These are phyloP conservation scores for Caenorhabditis plicata DNA, from an alignment of 2,888 invertebrate genomes.

Conservation along the genomic window DNA sequence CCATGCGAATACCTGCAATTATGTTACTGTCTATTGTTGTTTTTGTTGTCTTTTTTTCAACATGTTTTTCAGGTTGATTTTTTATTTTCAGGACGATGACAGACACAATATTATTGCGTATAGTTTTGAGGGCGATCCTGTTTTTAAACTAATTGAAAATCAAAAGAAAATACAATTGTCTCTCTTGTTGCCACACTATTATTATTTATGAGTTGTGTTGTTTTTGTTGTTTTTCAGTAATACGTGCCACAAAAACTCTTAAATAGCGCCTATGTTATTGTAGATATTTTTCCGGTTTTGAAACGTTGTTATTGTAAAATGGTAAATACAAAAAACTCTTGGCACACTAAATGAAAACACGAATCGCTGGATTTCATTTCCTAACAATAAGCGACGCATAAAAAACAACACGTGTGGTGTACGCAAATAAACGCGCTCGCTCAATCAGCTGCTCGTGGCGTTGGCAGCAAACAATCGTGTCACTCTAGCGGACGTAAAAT, in stretches of 20 bases:
- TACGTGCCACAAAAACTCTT: not conserved
- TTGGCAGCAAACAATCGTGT: no score
- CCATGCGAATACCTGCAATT: conserved; percentile 64
- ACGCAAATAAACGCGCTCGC: no score
- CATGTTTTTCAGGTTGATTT: not conserved
- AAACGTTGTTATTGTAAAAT: conserved; percentile 31
- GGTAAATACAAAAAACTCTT: no score
- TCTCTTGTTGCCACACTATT: no score
- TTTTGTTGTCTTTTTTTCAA: not conserved
- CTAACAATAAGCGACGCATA: no score
- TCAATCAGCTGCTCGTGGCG: no score
- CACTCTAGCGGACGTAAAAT: no score
- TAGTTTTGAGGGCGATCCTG: conserved; percentile 13
- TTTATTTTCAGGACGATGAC: not conserved
- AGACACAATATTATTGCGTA: not conserved
- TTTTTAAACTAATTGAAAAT: conserved; percentile 37
- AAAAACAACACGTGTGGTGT: no score
- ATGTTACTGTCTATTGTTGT: not conserved
- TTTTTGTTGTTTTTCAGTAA: conserved; percentile 6
- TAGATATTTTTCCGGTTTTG: conserved; percentile 27
- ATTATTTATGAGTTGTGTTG: conserved; percentile 15
- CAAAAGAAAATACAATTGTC: no score
- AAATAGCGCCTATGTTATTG: not conserved
- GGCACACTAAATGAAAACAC: no score
- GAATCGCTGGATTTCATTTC: no score